phyloP scores from a whole-genome alignment of 2,113 vertebrate genomes.

The Oostethus manadensis region DNA sequence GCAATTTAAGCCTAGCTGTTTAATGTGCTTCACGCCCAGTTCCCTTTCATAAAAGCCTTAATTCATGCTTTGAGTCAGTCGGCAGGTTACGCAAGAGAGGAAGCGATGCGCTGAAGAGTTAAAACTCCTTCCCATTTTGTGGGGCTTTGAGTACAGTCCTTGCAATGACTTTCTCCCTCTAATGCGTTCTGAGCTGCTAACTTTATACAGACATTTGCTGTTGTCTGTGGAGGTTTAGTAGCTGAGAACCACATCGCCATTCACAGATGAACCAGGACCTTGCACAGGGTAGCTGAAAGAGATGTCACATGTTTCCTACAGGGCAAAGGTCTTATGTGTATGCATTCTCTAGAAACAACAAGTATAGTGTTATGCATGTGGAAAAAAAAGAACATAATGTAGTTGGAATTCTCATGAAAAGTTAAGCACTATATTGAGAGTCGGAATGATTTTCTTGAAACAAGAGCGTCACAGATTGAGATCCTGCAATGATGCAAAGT shows the following conservation, averaged over 20 bases:
- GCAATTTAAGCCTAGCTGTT: not conserved
- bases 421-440: too few relatives aligned
- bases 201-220: slow-evolving; percentile 1
- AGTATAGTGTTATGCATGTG: slow-evolving; percentile 13
- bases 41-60: slow-evolving; percentile 5
- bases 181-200: not conserved
- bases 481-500: not conserved
- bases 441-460: not conserved
- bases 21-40: slow-evolving; percentile 8
- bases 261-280: slow-evolving; percentile 2
- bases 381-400: not conserved
- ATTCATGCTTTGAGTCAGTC: slow-evolving; percentile 2
- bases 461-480: too few relatives aligned
- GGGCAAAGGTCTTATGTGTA: slow-evolving; percentile 43
- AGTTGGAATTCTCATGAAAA: too few relatives aligned
- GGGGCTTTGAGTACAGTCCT: too few relatives aligned
- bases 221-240: slow-evolving; percentile 8
- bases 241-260: slow-evolving; percentile 25
- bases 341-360: slow-evolving; percentile 19
- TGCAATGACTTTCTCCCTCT: not conserved
- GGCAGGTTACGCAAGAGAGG: slow-evolving; percentile 3
- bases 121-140: too few relatives aligned
- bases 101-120: not conserved
- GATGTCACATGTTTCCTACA: slow-evolving; percentile 31
- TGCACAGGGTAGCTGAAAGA: slow-evolving; percentile 3